Percentiles rank a stretch among this genome's conserved stretches.
Evolutionary conservation across 1,140 invertebrate species (phyloP).

Genomic region (Eurosta solidaginis): DNA sequence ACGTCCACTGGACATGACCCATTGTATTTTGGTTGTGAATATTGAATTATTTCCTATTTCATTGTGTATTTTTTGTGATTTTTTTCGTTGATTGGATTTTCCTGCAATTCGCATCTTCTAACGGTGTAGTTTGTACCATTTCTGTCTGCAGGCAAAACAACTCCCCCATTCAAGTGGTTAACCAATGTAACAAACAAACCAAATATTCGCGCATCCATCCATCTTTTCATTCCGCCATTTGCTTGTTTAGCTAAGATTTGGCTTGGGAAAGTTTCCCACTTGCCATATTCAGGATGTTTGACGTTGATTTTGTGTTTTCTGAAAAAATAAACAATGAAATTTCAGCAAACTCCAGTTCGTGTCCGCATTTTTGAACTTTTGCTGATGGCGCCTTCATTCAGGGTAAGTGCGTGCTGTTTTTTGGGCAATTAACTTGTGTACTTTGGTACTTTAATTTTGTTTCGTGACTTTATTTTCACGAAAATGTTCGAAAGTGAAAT

Average conservation of each 20-base stretch:
- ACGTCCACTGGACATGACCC: background rate
- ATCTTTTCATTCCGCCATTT: background rate
- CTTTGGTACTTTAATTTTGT: too few species aligned
- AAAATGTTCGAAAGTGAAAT: too few species aligned
- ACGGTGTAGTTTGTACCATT: slow-evolving; percentile 16
- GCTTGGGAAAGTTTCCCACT: slow-evolving; percentile 20
- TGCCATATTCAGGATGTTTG: background rate
- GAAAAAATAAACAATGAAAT: background rate
- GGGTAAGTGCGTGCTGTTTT: too few species aligned
- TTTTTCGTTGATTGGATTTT: background rate
- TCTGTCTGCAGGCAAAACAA: background rate
- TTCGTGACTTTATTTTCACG: too few species aligned
- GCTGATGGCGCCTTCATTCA: too few species aligned
- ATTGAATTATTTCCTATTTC: slow-evolving; percentile 24
- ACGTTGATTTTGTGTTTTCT: background rate
- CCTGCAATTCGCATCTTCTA: background rate
- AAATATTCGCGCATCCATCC: background rate
- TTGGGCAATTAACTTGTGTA: too few species aligned
- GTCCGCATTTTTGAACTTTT: background rate
- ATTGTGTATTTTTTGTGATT: background rate
- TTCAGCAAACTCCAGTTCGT: background rate
- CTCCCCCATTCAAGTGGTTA: background rate
- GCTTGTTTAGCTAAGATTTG: background rate
- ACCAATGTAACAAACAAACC: background rate
- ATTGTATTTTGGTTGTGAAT: background rate